These are phyloP conservation scores for Agriopis leucophaearia DNA, from an alignment of 2,888 invertebrate genomes.

Conservation along the genomic window DNA sequence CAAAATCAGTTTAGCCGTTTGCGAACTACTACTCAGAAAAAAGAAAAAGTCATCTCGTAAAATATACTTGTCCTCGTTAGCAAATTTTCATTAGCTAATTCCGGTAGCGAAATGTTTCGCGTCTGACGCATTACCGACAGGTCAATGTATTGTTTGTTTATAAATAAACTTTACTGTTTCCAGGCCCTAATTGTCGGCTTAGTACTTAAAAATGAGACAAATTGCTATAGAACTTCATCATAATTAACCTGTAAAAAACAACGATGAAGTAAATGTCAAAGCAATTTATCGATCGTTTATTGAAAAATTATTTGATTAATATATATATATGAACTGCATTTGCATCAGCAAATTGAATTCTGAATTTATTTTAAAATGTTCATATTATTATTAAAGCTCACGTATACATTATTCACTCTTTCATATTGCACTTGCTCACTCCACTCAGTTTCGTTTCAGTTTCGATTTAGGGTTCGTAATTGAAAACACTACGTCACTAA, in stretches of 20 bases:
- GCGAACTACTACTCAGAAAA: too few species aligned
- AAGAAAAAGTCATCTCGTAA: conserved; percentile 3
- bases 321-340: conserved; percentile 2
- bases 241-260: neutral
- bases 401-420: conserved; percentile 43
- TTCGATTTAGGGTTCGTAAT: conserved; percentile 51
- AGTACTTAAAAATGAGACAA: neutral
- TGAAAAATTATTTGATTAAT: neutral
- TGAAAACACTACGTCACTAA: conserved; percentile 41
- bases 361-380: conserved; percentile 40
- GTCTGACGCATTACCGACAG: conserved; percentile 61
- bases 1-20: too few species aligned
- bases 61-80: conserved; percentile 50
- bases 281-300: neutral
- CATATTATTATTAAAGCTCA: conserved; percentile 38
- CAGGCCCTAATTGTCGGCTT: conserved; percentile 12
- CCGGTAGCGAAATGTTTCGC: conserved; percentile 70
- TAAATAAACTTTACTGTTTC: conserved; percentile 54
- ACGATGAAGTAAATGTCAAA: conserved; percentile 16
- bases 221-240: neutral
- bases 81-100: conserved; percentile 65
- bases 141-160: conserved; percentile 72
- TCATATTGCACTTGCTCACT: conserved; percentile 40
- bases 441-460: conserved; percentile 55
- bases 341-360: conserved; percentile 38